Evolutionary conservation across 2,888 invertebrate species (phyloP).

Genomic region (Itoplectis maculator): DNA sequence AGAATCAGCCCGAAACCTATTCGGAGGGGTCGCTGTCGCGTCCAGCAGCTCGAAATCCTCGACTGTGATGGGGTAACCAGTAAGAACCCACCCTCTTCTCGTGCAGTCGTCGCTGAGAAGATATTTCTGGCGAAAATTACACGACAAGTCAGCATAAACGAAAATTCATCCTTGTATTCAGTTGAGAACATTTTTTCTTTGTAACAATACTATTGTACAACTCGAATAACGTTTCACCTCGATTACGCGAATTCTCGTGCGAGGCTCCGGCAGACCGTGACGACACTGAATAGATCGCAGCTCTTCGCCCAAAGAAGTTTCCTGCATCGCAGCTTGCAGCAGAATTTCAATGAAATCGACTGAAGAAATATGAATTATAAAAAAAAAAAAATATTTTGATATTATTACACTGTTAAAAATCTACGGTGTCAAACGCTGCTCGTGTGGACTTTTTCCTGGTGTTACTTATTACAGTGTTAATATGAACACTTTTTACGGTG

Average conservation of each 20-base stretch:
- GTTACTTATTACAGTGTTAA: too few species aligned
- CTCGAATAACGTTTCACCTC: slow-evolving; percentile 70
- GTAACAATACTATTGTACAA: too few species aligned
- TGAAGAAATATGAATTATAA: slow-evolving; percentile 75
- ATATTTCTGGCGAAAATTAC: slow-evolving; percentile 77
- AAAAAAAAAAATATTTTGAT: slow-evolving; percentile 74
- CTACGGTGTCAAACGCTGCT: too few species aligned
- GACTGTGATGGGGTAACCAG: slow-evolving; percentile 86
- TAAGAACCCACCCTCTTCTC: slow-evolving; percentile 88
- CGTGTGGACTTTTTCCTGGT: too few species aligned
- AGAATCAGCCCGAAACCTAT: slow-evolving; percentile 84
- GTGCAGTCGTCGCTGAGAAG: slow-evolving; percentile 86
- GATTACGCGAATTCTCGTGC: slow-evolving; percentile 75
- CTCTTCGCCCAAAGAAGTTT: slow-evolving; percentile 72
- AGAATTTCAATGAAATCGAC: slow-evolving; percentile 87
- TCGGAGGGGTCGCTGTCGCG: slow-evolving; percentile 87
- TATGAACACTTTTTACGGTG: too few species aligned
- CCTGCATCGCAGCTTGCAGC: slow-evolving; percentile 85
- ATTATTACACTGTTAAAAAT: too few species aligned
- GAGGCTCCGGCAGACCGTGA: slow-evolving; percentile 69
- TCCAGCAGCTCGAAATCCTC: slow-evolving; percentile 88
- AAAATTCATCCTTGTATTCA: slow-evolving; percentile 63
- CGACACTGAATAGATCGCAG: slow-evolving; percentile 71
- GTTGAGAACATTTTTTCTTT: too few species aligned
- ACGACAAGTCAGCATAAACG: background rate